Evolutionary conservation across 2,888 invertebrate genomes (phyloP).

Genomic region (Auanema sp.): DNA sequence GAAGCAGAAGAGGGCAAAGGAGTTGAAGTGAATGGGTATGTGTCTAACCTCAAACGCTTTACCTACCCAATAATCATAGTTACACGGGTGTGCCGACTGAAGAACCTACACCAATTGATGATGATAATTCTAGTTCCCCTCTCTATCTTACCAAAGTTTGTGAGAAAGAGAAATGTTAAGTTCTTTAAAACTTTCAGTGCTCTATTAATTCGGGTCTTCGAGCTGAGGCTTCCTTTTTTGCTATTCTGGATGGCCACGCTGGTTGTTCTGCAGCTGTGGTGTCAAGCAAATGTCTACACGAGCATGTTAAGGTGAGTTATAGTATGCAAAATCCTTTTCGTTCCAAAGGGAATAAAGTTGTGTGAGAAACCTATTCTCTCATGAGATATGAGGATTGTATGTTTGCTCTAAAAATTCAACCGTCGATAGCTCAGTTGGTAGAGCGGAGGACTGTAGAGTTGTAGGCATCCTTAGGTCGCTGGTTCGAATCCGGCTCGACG

Average conservation of each 20-base stretch:
- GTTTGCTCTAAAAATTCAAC: not conserved
- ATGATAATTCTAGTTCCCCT: too few species aligned
- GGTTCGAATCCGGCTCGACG: slow-evolving; percentile 30
- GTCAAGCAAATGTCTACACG: slow-evolving; percentile 78
- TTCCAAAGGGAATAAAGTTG: not conserved
- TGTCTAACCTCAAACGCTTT: too few species aligned
- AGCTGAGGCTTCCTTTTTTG: slow-evolving; percentile 72
- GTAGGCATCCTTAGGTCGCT: slow-evolving; percentile 27
- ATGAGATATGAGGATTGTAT: not conserved
- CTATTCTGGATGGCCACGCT: slow-evolving; percentile 84
- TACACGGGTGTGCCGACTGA: too few species aligned
- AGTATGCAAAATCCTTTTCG: not conserved
- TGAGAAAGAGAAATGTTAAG: too few species aligned
- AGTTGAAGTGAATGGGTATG: not conserved
- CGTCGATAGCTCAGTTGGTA: slow-evolving; percentile 37
- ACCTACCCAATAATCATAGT: too few species aligned
- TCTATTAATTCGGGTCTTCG: slow-evolving; percentile 21
- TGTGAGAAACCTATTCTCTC: not conserved
- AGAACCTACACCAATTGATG: too few species aligned
- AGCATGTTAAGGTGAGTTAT: slow-evolving; percentile 74
- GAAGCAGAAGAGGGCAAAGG: slow-evolving; percentile 30
- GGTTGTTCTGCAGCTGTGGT: slow-evolving; percentile 80
- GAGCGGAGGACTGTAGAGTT: slow-evolving; percentile 38
- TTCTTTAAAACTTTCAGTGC: too few species aligned
- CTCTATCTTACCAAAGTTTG: too few species aligned